phyloP scores from a whole-genome alignment of 2,113 vertebrate species.

The Saccopteryx leptura region DNA sequence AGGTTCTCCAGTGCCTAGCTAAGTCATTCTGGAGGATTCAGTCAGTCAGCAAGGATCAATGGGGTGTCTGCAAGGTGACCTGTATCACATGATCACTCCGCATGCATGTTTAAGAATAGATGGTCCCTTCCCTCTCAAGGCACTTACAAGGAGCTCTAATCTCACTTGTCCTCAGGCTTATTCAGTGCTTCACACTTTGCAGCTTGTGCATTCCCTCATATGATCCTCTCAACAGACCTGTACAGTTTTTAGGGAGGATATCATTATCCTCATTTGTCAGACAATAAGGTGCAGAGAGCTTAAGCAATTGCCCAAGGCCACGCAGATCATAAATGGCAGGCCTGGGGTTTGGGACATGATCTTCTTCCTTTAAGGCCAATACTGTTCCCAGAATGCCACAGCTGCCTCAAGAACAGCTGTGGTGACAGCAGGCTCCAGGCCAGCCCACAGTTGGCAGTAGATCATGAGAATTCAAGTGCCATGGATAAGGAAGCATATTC shows the following conservation, averaged over 20 bases:
- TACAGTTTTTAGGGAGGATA: not conserved
- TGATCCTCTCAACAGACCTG: not conserved
- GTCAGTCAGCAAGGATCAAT: not conserved
- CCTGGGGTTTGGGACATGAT: not conserved
- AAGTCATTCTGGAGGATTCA: not conserved
- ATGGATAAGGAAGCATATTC: not conserved
- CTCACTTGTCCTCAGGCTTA: not conserved
- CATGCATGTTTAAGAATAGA: constrained; percentile 45
- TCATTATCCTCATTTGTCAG: not conserved
- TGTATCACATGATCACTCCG: not conserved
- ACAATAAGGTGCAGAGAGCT: not conserved
- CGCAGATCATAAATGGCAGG: not conserved
- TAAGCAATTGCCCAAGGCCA: not conserved
- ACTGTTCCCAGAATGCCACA: not conserved
- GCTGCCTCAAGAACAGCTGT: not conserved
- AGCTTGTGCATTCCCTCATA: not conserved
- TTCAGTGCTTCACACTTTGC: not conserved
- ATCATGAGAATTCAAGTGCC: not conserved
- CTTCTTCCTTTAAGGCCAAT: not conserved
- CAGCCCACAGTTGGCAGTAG: not conserved
- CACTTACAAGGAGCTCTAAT: not conserved
- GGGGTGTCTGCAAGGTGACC: not conserved
- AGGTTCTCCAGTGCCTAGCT: not conserved
- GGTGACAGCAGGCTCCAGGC: not conserved
- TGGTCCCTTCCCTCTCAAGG: not conserved